Evolutionary conservation across 2,888 invertebrate genomes (phyloP).

Genomic region (Ellobium chinense): DNA sequence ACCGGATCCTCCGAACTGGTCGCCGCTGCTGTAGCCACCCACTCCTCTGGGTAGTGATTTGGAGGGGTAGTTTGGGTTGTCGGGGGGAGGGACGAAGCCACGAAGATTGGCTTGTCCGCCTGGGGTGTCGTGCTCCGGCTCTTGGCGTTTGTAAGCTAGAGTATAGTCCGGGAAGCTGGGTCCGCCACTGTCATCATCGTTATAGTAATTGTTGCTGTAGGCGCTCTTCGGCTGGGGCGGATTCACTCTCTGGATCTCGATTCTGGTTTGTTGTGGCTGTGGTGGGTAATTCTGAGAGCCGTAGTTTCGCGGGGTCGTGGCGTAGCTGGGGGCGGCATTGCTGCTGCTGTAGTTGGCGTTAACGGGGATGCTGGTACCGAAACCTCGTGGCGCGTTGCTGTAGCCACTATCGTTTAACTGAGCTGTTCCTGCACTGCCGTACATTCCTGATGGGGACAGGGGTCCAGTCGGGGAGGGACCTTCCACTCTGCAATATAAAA

Average conservation of each 20-base stretch:
- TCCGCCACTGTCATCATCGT: constrained; percentile 35
- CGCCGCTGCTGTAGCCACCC: neutral
- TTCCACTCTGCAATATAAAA: constrained; percentile 36
- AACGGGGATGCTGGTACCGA: constrained; percentile 55
- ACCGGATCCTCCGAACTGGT: neutral
- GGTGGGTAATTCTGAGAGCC: constrained; percentile 34
- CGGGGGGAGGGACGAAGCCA: neutral
- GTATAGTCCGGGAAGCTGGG: constrained; percentile 48
- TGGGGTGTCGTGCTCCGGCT: constrained; percentile 35
- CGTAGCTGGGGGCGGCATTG: constrained; percentile 38
- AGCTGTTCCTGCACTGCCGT: constrained; percentile 49
- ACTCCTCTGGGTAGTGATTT: constrained; percentile 13
- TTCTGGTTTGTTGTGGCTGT: constrained; percentile 37
- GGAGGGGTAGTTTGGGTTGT: constrained; percentile 6
- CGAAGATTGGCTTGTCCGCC: constrained; percentile 30
- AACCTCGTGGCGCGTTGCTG: constrained; percentile 5
- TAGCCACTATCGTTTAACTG: constrained; percentile 48
- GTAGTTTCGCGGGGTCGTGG: constrained; percentile 45
- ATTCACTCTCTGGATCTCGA: constrained; percentile 45
- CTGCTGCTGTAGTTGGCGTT: constrained; percentile 41
- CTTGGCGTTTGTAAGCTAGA: constrained; percentile 44
- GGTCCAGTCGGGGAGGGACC: constrained; percentile 31
- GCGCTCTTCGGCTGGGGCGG: constrained; percentile 46
- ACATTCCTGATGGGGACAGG: constrained; percentile 31
- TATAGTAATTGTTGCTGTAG: constrained; percentile 55